Evolutionary conservation across 64 coral and sea anemone species (phyloP), one percentile per base, ranked within the genome.

Genomic region (Porites lutea): DNA sequence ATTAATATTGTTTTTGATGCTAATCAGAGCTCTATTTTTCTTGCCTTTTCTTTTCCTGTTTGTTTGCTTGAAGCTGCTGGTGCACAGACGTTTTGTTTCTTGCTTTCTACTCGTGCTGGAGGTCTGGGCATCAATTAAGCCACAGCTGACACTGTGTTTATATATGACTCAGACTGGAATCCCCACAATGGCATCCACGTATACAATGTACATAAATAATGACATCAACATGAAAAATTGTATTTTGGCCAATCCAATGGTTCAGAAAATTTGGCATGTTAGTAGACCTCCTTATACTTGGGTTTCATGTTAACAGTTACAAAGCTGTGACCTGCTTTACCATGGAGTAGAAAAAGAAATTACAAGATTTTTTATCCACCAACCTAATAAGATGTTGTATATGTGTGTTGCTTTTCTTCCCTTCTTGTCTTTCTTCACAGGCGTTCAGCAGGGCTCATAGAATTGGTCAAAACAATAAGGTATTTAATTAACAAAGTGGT

Each of bases 131-230:
- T 99, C 73, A 99, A 99, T 76, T 79, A 96, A 19, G 97, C 97
- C 5, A 91, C 94, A 53, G 87, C 94, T 63, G 94, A 99, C n/a
- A 99, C 97, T 46, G 97, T 99, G 62, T 96, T 99, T 48, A 99
- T 99, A 66, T 99, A 96, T 74, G 97, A 99, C 57, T 99, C 97
- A 5, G 97, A 99, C 48, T 99, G 97, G 94, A 96, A 96, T 84
- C 94, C 94, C 86, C 94, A 99, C 27, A 99, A 99, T 89, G 97
- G 96, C 23, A 99, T 99, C 49, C 97, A 99, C 85, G 96, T 98
- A 75, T 62, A n/a, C 48, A 47, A 16, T 76, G 4, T 5, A 75
- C 2, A 74, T 13, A 12, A 46, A 71, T 18, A 10, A 46, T 48
- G 14, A 74, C 11, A 0, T 14, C 3, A 74, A 74, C 3, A 74